Percentiles rank a stretch among this genome's conserved stretches.
Conservation (phyloP, 2,797 vertebrate genomes). For the Intellagama lesueurii region DNA sequence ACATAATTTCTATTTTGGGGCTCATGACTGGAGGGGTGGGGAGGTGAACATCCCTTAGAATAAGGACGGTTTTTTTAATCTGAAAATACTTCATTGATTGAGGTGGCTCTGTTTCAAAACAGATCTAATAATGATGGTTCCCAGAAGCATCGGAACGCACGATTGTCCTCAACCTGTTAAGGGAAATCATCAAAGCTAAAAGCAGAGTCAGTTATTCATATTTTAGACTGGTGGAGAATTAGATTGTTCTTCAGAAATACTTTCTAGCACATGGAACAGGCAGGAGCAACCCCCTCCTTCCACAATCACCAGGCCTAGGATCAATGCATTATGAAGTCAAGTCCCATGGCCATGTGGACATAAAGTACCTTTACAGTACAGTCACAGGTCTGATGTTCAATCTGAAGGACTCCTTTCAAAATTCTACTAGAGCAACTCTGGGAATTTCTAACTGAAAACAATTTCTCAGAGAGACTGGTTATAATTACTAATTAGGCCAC, state of each 20-base stretch:
- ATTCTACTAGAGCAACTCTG: constrained; percentile 47
- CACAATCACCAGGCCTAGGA: neutral
- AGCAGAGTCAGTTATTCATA: neutral
- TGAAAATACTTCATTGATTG: no score
- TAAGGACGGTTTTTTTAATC: no score
- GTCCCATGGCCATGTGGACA: neutral
- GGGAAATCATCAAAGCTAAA: neutral
- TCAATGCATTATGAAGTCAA: neutral
- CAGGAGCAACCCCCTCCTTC: neutral
- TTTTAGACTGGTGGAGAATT: neutral
- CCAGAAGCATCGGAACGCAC: no score
- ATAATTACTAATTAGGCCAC: constrained; percentile 79
- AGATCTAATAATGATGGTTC: no score
- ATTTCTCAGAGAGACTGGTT: constrained; percentile 67
- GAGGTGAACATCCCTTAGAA: no score
- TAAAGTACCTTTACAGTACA: neutral
- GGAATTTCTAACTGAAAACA: constrained; percentile 70
- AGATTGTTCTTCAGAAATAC: neutral
- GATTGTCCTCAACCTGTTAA: neutral
- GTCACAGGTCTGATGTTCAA: neutral
- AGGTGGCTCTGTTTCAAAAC: no score
- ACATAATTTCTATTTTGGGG: no score
- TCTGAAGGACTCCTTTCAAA: fast-evolving
- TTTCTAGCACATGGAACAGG: neutral
- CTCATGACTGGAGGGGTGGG: no score